Evolutionary conservation across 1,140 invertebrate species (phyloP).

Genomic region (Trichonephila inaurata): DNA sequence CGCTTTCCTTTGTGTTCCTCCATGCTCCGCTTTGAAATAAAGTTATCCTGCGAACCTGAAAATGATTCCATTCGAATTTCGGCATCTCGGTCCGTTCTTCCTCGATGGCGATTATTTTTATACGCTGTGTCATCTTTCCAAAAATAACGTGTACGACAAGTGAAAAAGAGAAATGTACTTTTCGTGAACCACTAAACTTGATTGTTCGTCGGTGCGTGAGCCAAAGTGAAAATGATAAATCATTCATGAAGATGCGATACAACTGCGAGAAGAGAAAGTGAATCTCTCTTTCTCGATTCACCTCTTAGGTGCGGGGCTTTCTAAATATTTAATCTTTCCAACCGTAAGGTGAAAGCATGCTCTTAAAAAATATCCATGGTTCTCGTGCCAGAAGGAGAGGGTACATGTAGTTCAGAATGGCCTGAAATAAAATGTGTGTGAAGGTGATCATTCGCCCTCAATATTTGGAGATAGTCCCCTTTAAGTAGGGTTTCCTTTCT

Average conservation of each 20-base stretch:
- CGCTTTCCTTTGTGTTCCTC: too few relatives aligned
- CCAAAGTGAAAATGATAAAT: constrained; percentile 52
- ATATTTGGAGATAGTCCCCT: constrained; percentile 3
- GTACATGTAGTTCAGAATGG: constrained; percentile 29
- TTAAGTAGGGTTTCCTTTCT: neutral
- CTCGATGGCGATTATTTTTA: constrained; percentile 44
- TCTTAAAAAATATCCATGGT: neutral
- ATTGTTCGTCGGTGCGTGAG: constrained; percentile 42
- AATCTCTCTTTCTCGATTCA: constrained; percentile 1
- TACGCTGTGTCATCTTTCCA: constrained; percentile 46
- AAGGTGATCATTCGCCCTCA: constrained; percentile 13
- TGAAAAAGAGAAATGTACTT: constrained; percentile 37
- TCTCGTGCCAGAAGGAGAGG: neutral
- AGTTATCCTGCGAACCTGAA: neutral
- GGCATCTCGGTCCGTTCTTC: neutral
- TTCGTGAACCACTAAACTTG: constrained; percentile 49
- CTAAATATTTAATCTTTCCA: constrained; percentile 15
- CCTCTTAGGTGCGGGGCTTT: neutral
- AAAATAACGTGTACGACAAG: constrained; percentile 36
- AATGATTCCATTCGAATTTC: neutral
- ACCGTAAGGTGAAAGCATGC: neutral
- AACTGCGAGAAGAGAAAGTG: constrained; percentile 22
- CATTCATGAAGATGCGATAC: constrained; percentile 53
- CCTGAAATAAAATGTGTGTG: constrained; percentile 9
- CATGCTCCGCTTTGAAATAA: neutral